These are phyloP conservation scores for Bufotes viridis DNA, from an alignment of 2,797 vertebrate genomes.

Conservation along the genomic window DNA sequence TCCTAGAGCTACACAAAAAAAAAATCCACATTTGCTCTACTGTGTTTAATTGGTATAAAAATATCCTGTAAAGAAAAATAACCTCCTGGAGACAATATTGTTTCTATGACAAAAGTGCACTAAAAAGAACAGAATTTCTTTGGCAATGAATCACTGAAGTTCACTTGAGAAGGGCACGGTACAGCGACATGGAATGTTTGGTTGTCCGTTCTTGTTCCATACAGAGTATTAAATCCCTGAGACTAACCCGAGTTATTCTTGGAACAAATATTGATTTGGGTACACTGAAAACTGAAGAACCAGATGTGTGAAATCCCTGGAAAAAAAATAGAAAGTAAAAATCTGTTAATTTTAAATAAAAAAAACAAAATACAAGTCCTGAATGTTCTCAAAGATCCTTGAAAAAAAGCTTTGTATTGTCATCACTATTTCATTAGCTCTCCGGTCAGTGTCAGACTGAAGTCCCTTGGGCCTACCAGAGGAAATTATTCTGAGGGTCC, in stretches of 20 bases:
- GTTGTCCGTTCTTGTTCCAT: constrained; percentile 89
- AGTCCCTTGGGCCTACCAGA: too few relatives aligned
- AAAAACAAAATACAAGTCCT: not conserved
- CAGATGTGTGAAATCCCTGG: constrained; percentile 69
- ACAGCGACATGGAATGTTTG: constrained; percentile 83
- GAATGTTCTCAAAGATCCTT: not conserved
- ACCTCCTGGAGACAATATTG: constrained; percentile 67
- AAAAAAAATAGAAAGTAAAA: constrained; percentile 44
- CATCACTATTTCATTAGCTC: too few relatives aligned
- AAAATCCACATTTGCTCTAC: constrained; percentile 62
- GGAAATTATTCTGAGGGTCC: too few relatives aligned
- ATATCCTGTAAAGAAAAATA: constrained; percentile 72
- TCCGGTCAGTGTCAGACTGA: too few relatives aligned
- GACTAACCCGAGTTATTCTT: constrained; percentile 82
- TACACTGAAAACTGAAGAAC: constrained; percentile 71
- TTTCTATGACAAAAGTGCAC: constrained; percentile 69
- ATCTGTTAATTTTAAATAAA: not conserved
- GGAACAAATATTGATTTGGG: constrained; percentile 75
- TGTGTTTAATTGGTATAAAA: constrained; percentile 65
- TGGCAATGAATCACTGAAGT: constrained; percentile 73
- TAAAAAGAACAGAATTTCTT: constrained; percentile 68
- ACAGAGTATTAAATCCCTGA: constrained; percentile 91
- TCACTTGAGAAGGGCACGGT: constrained; percentile 85
- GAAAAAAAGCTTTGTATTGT: not conserved
- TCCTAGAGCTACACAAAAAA: not conserved